phyloP scores from a whole-genome alignment of 2,888 invertebrate genomes.

The Leuctra nigra region DNA sequence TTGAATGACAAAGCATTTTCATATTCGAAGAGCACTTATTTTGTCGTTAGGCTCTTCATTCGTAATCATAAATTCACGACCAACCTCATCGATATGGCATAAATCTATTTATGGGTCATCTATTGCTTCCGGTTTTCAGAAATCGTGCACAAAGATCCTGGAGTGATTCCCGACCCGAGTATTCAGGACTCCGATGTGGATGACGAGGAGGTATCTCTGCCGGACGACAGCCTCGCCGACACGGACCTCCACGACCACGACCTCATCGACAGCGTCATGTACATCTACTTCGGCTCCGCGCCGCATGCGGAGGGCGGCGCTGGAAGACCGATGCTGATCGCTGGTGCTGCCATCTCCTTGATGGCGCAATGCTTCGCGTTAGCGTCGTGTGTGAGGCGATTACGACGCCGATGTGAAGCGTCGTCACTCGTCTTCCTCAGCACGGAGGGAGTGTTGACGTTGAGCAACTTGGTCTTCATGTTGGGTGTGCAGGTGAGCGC shows the following conservation, averaged over 20 bases:
- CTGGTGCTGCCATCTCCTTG: slow-evolving; percentile 45
- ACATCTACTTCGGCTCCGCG: slow-evolving; percentile 57
- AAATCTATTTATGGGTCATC: too few relatives aligned
- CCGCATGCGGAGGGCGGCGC: slow-evolving; percentile 44
- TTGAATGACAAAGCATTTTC: too few relatives aligned
- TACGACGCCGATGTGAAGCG: slow-evolving; percentile 44
- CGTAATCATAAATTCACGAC: too few relatives aligned
- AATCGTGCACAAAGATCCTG: slow-evolving; percentile 20
- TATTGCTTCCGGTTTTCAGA: too few relatives aligned
- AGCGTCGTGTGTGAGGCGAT: slow-evolving; percentile 41
- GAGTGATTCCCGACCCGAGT: slow-evolving; percentile 25
- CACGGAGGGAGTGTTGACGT: slow-evolving; percentile 52
- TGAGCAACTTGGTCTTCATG: slow-evolving; percentile 56
- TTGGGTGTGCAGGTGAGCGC: slow-evolving; percentile 55
- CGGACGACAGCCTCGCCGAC: slow-evolving; percentile 57
- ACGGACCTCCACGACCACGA: slow-evolving; percentile 61
- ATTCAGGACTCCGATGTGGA: slow-evolving; percentile 17
- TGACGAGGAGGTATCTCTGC: slow-evolving; percentile 36
- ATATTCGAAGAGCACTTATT: too few relatives aligned
- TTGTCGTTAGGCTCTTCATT: too few relatives aligned
- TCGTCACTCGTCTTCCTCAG: slow-evolving; percentile 42
- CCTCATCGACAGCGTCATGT: slow-evolving; percentile 65
- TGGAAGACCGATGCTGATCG: slow-evolving; percentile 38
- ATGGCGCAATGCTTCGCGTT: slow-evolving; percentile 46
- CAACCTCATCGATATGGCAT: too few relatives aligned